phyloP scores from a whole-genome alignment of 2,797 vertebrate genomes.

The Parambassis ranga region DNA sequence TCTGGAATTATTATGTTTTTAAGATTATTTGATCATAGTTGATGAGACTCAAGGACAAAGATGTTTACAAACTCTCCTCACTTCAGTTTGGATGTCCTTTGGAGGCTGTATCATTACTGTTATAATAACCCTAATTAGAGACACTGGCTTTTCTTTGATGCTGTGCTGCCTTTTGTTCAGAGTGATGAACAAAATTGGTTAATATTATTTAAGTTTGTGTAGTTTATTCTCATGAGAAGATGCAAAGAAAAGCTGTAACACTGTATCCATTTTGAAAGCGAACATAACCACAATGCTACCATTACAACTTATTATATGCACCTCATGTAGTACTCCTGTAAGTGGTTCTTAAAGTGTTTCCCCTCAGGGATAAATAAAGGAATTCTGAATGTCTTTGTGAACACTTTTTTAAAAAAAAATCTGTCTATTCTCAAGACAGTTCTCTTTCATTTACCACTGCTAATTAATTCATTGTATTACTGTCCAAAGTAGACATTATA shows the following conservation, averaged over 20 bases:
- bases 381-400: constrained; percentile 1
- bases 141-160: not conserved
- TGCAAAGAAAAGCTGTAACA: not conserved
- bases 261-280: not conserved
- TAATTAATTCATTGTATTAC: constrained; percentile 62
- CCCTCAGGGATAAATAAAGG: too few relatives aligned
- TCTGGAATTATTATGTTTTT: too few relatives aligned
- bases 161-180: not conserved
- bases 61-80: not conserved
- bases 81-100: not conserved
- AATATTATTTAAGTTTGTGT: not conserved
- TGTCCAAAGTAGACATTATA: constrained; percentile 49
- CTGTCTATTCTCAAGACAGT: constrained; percentile 36
- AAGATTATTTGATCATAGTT: not conserved
- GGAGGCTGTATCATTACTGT: not conserved
- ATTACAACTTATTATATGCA: not conserved
- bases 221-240: not conserved
- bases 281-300: not conserved
- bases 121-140: not conserved
- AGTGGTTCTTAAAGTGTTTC: constrained; percentile 40
- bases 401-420: not conserved
- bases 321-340: not conserved
- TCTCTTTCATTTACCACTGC: constrained; percentile 43
- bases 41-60: not conserved
- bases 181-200: not conserved